Conservation (phyloP, 2,113 vertebrate species). For the Toxotes jaculatrix region DNA sequence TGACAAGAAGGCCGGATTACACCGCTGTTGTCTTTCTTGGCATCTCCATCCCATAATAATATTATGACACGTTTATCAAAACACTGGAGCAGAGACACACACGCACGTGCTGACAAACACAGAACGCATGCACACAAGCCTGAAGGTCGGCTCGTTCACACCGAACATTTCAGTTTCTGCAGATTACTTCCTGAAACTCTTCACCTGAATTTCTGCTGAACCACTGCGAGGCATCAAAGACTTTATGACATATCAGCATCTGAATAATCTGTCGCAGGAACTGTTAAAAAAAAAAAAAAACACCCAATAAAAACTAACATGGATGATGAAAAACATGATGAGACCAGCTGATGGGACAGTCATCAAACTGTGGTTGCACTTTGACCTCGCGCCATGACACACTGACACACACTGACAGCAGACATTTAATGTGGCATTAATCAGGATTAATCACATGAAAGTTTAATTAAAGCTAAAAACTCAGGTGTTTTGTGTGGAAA, state of each 20-base stretch:
- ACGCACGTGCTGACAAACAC: conserved; percentile 12
- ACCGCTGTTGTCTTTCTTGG: conserved; percentile 50
- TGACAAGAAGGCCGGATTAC: conserved; percentile 59
- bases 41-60: conserved; percentile 62
- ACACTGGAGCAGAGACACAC: conserved; percentile 22
- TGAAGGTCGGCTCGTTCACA: not conserved
- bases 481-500: too few relatives aligned
- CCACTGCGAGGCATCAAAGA: not conserved
- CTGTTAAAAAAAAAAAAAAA: not conserved
- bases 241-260: not conserved
- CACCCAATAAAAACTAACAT: not conserved
- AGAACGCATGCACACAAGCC: not conserved
- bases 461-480: too few relatives aligned
- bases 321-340: not conserved
- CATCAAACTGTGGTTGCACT: too few relatives aligned
- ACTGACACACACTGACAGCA: too few relatives aligned
- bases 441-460: too few relatives aligned
- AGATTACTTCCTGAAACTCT: not conserved
- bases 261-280: too few relatives aligned
- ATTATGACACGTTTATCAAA: conserved; percentile 59
- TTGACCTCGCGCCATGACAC: too few relatives aligned
- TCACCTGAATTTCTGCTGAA: not conserved
- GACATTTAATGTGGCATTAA: too few relatives aligned
- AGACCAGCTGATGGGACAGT: too few relatives aligned
- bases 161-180: not conserved